Evolutionary conservation across 2,888 invertebrate genomes (phyloP).

Genomic region (Aporophyla nigra): DNA sequence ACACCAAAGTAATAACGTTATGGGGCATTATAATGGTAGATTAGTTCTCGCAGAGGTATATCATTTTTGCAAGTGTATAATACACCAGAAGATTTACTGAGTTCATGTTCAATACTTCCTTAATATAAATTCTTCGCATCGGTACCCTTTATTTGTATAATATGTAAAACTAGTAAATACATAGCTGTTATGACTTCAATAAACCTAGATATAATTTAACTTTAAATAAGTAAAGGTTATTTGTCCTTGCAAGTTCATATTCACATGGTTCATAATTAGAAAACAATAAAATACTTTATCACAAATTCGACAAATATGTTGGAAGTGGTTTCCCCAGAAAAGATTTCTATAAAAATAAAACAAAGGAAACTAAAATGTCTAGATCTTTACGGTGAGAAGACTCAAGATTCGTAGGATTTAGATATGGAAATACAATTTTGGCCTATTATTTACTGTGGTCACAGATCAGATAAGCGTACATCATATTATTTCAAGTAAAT

Average conservation of each 20-base stretch:
- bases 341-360: neutral
- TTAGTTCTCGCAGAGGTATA: slow-evolving; percentile 9
- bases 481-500: slow-evolving; percentile 26
- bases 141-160: neutral
- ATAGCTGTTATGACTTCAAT: neutral
- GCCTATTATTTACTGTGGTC: slow-evolving; percentile 25
- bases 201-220: neutral
- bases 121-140: neutral
- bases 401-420: neutral
- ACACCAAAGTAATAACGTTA: slow-evolving; percentile 29
- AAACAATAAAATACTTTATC: slow-evolving; percentile 13
- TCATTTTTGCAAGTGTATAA: slow-evolving; percentile 9
- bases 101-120: slow-evolving; percentile 2
- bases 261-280: slow-evolving; percentile 11
- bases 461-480: slow-evolving; percentile 33
- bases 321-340: slow-evolving; percentile 6
- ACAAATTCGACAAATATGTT: slow-evolving; percentile 5
- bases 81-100: neutral
- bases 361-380: neutral
- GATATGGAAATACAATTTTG: neutral
- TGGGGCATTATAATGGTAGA: slow-evolving; percentile 13
- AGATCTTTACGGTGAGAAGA: neutral
- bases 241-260: slow-evolving; percentile 21
- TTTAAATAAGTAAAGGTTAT: slow-evolving; percentile 1
- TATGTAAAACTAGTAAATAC: neutral